Conservation (phyloP, 2,797 vertebrate genomes). For the Dryobates pubescens region DNA sequence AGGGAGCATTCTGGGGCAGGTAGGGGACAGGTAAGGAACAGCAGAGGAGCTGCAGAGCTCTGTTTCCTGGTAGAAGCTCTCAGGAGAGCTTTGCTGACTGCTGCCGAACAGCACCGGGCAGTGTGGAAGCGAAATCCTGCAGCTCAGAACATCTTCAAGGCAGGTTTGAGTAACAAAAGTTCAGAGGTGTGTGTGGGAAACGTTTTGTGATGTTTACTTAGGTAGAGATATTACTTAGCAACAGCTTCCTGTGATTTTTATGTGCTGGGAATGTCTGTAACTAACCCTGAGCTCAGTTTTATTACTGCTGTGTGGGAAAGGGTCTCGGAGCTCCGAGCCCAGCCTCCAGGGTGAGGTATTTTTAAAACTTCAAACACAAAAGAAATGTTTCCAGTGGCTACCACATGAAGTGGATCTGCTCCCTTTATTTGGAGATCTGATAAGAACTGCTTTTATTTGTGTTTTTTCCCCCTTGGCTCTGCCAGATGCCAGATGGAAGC, state of each 20-base stretch:
- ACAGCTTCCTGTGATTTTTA: constrained; percentile 70
- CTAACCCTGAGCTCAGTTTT: constrained; percentile 39
- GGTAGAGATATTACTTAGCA: constrained; percentile 73
- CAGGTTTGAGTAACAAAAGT: constrained; percentile 42
- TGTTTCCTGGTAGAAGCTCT: neutral
- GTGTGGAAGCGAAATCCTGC: neutral
- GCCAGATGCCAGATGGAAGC: constrained; percentile 63
- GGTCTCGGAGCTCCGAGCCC: neutral
- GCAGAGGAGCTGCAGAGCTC: neutral
- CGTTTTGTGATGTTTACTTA: constrained; percentile 64
- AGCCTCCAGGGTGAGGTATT: constrained; percentile 58
- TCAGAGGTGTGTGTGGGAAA: constrained; percentile 71
- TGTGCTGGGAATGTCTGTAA: constrained; percentile 72
- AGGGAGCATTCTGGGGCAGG: neutral
- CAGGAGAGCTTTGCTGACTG: neutral
- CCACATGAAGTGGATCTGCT: constrained; percentile 35
- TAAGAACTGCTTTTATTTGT: constrained; percentile 19
- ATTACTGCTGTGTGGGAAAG: constrained; percentile 55
- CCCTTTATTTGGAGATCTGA: constrained; percentile 48
- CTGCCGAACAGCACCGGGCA: neutral
- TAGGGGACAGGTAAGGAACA: neutral
- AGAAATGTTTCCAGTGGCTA: constrained; percentile 53
- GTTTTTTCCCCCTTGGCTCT: neutral
- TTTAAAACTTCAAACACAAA: constrained; percentile 63
- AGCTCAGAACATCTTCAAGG: neutral